Percentiles rank a stretch among this genome's conserved stretches.
Evolutionary conservation across 2,797 vertebrate species (phyloP).

Genomic region (Lophura swinhoii): DNA sequence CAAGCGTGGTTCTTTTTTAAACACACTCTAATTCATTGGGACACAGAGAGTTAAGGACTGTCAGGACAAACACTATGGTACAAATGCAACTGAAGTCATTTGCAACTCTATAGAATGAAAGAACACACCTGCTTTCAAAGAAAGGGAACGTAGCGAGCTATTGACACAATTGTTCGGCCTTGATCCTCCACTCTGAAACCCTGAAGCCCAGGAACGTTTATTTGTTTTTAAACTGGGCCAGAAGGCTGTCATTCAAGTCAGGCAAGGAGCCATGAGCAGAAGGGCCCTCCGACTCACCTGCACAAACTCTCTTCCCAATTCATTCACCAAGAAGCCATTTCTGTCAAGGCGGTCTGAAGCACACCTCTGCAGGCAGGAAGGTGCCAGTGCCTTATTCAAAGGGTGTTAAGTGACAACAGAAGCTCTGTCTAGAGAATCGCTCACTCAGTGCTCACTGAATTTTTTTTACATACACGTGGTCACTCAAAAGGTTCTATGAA

Average conservation of each 20-base stretch:
- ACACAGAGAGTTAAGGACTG: not conserved
- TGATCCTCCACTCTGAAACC: not conserved
- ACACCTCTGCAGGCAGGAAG: not conserved
- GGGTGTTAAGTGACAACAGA: not conserved
- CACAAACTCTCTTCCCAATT: not conserved
- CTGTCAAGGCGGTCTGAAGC: not conserved
- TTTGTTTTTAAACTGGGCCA: too few relatives aligned
- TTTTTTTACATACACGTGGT: not conserved
- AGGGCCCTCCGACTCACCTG: not conserved
- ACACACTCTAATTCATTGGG: not conserved
- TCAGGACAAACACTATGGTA: not conserved
- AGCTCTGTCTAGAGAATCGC: not conserved
- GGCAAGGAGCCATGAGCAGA: not conserved
- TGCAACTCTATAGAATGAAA: not conserved
- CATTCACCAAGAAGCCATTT: not conserved
- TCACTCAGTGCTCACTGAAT: rapidly evolving
- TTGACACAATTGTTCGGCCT: not conserved
- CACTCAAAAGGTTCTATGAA: not conserved
- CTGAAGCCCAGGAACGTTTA: too few relatives aligned
- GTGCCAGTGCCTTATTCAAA: not conserved
- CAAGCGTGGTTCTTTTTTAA: not conserved
- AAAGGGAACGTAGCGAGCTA: not conserved
- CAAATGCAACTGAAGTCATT: not conserved
- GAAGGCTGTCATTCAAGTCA: not conserved
- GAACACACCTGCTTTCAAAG: not conserved